A percentile compares a stretch with the other conserved stretches of the same genome.
phyloP scores from a whole-genome alignment of 2,113 vertebrate genomes.

The Noturus placidus region DNA sequence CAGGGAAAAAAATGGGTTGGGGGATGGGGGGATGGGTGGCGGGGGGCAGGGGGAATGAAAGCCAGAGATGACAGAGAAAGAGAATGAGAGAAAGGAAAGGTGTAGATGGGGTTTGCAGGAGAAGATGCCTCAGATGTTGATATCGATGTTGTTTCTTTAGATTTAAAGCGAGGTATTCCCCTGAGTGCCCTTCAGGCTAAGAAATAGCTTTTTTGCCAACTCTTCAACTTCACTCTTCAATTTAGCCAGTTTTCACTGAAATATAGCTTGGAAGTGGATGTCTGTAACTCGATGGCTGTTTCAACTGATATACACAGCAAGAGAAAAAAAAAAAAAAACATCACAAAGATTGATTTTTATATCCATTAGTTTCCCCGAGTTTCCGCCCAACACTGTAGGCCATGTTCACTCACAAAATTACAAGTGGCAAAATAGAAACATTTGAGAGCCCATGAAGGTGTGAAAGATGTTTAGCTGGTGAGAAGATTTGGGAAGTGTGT shows the following conservation, averaged over 20 bases:
- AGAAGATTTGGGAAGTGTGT: constrained; percentile 46
- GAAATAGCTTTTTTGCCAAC: constrained; percentile 56
- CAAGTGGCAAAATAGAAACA: constrained; percentile 6
- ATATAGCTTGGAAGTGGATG: constrained; percentile 50
- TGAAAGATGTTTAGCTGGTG: constrained; percentile 40
- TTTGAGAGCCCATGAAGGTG: constrained; percentile 40
- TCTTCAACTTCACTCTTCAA: constrained; percentile 56
- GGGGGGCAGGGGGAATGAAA: not conserved
- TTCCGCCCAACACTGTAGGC: constrained; percentile 26
- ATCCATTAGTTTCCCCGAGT: constrained; percentile 36
- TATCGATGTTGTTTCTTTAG: constrained; percentile 62
- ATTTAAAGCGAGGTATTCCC: constrained; percentile 59
- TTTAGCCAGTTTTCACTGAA: constrained; percentile 59
- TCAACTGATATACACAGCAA: constrained; percentile 37
- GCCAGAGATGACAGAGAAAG: constrained; percentile 26
- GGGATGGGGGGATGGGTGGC: too few relatives aligned
- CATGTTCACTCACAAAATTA: constrained; percentile 35
- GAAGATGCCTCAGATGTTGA: constrained; percentile 57
- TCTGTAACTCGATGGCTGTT: constrained; percentile 49
- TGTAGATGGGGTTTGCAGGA: constrained; percentile 40
- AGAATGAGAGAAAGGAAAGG: constrained; percentile 27
- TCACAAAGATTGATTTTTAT: constrained; percentile 53
- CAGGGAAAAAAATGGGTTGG: not conserved
- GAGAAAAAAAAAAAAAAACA: constrained; percentile 37
- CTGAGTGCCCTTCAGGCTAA: constrained; percentile 51